Base-by-base conservation (phyloP, 2,888 invertebrate species). In the Plagodis pulveraria region DNA sequence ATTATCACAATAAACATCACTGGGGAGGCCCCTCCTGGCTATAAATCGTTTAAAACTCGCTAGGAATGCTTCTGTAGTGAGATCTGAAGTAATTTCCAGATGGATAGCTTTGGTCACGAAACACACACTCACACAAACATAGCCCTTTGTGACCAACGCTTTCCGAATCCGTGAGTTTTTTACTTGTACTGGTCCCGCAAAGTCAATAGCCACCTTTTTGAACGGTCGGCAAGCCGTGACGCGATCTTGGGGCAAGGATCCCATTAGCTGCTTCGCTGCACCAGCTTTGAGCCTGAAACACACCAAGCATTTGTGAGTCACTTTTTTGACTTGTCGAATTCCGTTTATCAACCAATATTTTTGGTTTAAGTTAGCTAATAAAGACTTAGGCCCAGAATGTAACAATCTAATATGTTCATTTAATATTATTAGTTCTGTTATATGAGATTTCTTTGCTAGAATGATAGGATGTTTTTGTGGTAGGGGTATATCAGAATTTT, bases 21-120 rank as follows among this genome's bases (percentile, higher is more conserved):
- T 51, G 7, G 62, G 62, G 35, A 54, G 12, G 0, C 57, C 57
- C 34, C 63, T 38, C 35, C 60, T 38, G 4, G 54, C 11, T 11
- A 64, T 55, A 10, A 64, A 58, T 11, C 62, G 52, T 53, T 56
- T 64, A n/a, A 67, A 50, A 12, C 52, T 40, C 2, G 60, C 60
- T 12, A 67, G 41, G 41, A 64, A 67, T 0, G 53, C 43, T 4
- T 62, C 60, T 6, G 66, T 62, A 12, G 57, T 59, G 0, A 66
- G 45, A 54, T 62, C 61, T 5, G 54, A 50, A 8, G 55, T 58
- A n/a, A 61, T 8, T 50, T 63, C 63, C 0, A 66, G 6, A 36
- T 66, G 66, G n/a, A 63, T 38, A 0, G 57, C 58, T 42, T 61
- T 60, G 6, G 58, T 61, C 2, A 40, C 48, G 12, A 52, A 52